Conservation (phyloP, 2,888 invertebrate species). For the Argyresthia goedartella region DNA sequence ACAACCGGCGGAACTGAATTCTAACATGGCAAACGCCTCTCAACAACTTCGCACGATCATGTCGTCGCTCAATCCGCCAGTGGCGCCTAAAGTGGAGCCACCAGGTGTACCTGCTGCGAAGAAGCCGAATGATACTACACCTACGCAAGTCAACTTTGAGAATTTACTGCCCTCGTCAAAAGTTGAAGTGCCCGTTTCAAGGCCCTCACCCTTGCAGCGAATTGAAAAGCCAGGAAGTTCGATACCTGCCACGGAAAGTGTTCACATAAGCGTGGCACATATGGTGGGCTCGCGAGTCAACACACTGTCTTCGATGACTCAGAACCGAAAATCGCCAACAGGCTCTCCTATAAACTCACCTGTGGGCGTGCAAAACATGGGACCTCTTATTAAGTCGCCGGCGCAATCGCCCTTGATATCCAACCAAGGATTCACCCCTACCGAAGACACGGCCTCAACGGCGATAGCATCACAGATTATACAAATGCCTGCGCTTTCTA, state of each 20-base stretch:
- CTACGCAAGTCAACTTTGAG: constrained; percentile 65
- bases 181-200: constrained; percentile 50
- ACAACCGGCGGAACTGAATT: constrained; percentile 78
- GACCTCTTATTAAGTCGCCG: constrained; percentile 54
- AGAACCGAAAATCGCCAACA: constrained; percentile 59
- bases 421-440: constrained; percentile 36
- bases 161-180: constrained; percentile 62
- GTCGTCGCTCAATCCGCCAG: constrained; percentile 71
- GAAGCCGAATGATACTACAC: constrained; percentile 49
- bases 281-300: constrained; percentile 51
- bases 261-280: constrained; percentile 51
- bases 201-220: constrained; percentile 49
- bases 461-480: constrained; percentile 52
- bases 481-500: constrained; percentile 64
- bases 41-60: constrained; percentile 77
- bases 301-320: constrained; percentile 45
- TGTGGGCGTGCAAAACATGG: constrained; percentile 38
- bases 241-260: constrained; percentile 30
- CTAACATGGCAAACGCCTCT: constrained; percentile 79
- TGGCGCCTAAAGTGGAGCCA: constrained; percentile 59
- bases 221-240: constrained; percentile 40
- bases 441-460: constrained; percentile 30
- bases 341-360: constrained; percentile 61
- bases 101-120: constrained; percentile 57
- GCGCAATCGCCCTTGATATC: constrained; percentile 48